These are phyloP conservation scores for Agrochola lychnidis DNA, from an alignment of 2,888 invertebrate genomes.

Conservation along the genomic window DNA sequence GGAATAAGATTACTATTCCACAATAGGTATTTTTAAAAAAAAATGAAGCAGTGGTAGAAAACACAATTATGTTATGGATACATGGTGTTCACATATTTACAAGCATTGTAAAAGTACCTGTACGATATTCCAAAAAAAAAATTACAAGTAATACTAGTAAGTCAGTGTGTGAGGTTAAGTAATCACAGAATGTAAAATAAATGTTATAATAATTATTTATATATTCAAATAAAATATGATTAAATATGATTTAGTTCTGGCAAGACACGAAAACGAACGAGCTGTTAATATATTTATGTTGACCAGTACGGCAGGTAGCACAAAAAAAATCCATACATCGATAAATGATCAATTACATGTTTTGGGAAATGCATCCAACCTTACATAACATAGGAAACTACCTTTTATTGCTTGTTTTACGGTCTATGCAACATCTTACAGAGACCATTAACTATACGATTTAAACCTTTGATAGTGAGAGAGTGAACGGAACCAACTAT, in stretches of 20 bases:
- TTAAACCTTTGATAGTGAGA: slow-evolving; percentile 46
- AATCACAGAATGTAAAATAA: too few species aligned
- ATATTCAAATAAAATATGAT: not conserved
- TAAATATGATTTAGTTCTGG: slow-evolving; percentile 1
- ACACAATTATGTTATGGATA: too few species aligned
- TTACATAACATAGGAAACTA: slow-evolving; percentile 27
- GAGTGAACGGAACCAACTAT: slow-evolving; percentile 57
- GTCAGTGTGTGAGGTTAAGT: too few species aligned
- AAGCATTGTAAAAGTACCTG: too few species aligned
- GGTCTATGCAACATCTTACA: not conserved
- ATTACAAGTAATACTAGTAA: too few species aligned
- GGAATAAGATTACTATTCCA: too few species aligned
- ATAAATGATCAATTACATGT: not conserved
- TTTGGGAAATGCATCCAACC: not conserved
- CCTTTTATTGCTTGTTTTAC: slow-evolving; percentile 15
- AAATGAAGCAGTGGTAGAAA: too few species aligned
- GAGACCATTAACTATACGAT: slow-evolving; percentile 4
- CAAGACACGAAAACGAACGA: not conserved
- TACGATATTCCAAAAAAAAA: too few species aligned
- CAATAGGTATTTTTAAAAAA: too few species aligned
- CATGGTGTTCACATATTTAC: too few species aligned
- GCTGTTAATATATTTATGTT: not conserved
- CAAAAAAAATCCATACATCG: not conserved
- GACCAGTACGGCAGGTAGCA: too few species aligned
- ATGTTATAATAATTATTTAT: not conserved